Evolutionary conservation across 2,888 invertebrate genomes (phyloP).

Genomic region (Andrena chrysosceles): DNA sequence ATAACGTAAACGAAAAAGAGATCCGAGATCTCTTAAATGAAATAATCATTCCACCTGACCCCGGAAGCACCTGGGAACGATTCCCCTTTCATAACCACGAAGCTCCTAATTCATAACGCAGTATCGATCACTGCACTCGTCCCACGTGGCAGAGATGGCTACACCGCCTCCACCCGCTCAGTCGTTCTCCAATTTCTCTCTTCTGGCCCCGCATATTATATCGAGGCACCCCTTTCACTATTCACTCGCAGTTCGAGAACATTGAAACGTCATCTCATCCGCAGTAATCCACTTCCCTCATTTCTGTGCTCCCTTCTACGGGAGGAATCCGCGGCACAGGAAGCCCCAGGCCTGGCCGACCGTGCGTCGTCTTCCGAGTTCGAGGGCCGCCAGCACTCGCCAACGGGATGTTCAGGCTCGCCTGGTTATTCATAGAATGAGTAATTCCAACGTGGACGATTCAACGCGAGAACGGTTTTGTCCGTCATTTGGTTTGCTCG

Average conservation of each 20-base stretch:
- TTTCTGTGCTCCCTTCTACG: conserved; percentile 8
- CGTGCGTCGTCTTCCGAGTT: conserved; percentile 45
- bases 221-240: conserved; percentile 14
- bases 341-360: conserved; percentile 11
- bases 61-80: too few relatives aligned
- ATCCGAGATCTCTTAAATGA: not conserved
- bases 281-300: conserved; percentile 42
- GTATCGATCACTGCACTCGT: not conserved
- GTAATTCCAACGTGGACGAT: conserved; percentile 71
- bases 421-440: conserved; percentile 79
- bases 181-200: conserved; percentile 23
- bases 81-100: not conserved
- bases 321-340: not conserved
- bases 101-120: too few relatives aligned
- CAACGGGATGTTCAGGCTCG: conserved; percentile 61
- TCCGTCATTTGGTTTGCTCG: conserved; percentile 76
- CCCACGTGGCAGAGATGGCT: not conserved
- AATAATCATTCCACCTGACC: too few relatives aligned
- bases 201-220: conserved; percentile 4
- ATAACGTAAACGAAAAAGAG: not conserved
- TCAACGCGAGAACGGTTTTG: conserved; percentile 65
- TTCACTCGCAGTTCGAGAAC: conserved; percentile 34
- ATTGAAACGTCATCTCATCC: conserved; percentile 5
- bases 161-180: not conserved
- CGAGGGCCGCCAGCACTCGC: conserved; percentile 19